Conservation (phyloP, 2,113 vertebrate species). For the Gnathonemus longibarbis region DNA sequence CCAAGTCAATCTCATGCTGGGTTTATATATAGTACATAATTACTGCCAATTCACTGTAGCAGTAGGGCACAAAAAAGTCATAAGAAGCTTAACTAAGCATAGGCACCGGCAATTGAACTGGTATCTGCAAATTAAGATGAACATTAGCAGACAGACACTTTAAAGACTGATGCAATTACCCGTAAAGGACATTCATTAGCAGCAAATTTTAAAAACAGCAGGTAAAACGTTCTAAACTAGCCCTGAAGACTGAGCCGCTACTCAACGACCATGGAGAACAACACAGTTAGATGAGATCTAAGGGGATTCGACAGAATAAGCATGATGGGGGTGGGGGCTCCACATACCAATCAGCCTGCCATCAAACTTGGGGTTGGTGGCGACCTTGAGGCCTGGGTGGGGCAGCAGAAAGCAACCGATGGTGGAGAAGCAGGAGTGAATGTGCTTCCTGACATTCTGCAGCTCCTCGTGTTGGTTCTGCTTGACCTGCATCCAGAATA, state of each 20-base stretch:
- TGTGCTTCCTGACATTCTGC: constrained; percentile 84
- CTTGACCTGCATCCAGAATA: constrained; percentile 63
- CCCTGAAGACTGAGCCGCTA: background rate
- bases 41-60: background rate
- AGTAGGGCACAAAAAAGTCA: background rate
- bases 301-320: background rate
- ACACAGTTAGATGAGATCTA: background rate
- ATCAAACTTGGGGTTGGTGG: constrained; percentile 79
- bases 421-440: constrained; percentile 79
- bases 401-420: constrained; percentile 81
- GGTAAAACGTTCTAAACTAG: background rate
- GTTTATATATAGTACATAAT: background rate
- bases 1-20: background rate
- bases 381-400: constrained; percentile 81
- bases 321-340: background rate
- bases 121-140: background rate
- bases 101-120: background rate
- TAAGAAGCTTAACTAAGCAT: background rate
- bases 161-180: background rate
- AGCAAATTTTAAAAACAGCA: background rate
- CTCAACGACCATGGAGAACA: background rate
- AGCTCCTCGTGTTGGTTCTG: constrained; percentile 83
- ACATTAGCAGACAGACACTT: background rate
- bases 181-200: background rate
- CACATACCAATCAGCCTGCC: constrained; percentile 62